Percentiles rank a stretch among this genome's conserved stretches.
Conservation (phyloP, 2,888 invertebrate species). For the Standfussiana lucernea region DNA sequence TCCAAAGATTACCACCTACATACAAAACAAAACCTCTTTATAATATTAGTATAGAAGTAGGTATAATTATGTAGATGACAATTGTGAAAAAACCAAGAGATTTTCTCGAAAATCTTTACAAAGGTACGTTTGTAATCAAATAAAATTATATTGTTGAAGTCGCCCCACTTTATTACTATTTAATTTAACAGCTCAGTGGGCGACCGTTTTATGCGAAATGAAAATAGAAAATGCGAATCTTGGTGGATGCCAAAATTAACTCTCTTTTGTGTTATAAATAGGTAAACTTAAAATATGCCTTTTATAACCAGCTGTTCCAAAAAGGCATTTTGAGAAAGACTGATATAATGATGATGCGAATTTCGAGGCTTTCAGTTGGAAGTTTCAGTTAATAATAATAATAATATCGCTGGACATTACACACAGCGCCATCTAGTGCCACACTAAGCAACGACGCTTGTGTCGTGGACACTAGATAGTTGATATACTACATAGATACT, state of each 20-base stretch:
- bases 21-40: no score
- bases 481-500: no score
- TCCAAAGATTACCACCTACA: no score
- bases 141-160: constrained; percentile 50
- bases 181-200: constrained; percentile 48
- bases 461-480: no score
- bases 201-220: constrained; percentile 35
- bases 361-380: background rate
- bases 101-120: constrained; percentile 27
- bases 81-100: constrained; percentile 19
- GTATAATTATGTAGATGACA: no score
- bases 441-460: no score
- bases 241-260: constrained; percentile 29
- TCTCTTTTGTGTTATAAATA: constrained; percentile 5
- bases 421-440: no score
- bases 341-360: background rate
- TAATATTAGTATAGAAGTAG: no score
- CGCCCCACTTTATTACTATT: constrained; percentile 47
- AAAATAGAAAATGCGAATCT: constrained; percentile 43
- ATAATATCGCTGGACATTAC: no score
- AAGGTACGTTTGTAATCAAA: constrained; percentile 43
- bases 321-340: background rate
- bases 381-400: no score
- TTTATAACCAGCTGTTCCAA: background rate
- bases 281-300: no score